These are phyloP conservation scores for Podarcis raffonei DNA, from an alignment of 2,113 vertebrate species.

Conservation along the genomic window DNA sequence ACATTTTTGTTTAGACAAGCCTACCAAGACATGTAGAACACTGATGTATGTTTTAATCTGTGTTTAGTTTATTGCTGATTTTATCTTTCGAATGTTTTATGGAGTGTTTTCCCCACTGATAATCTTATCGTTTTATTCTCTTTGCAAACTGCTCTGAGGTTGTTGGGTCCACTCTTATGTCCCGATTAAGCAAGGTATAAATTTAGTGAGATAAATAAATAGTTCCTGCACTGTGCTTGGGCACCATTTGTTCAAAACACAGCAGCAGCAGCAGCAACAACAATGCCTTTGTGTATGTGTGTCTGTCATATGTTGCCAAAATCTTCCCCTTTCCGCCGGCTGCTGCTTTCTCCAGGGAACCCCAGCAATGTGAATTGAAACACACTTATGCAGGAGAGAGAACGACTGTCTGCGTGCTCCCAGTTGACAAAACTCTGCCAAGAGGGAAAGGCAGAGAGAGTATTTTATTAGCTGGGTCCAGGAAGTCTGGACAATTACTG, in stretches of 20 bases:
- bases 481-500: constrained; percentile 45
- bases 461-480: constrained; percentile 22
- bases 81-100: too few species aligned
- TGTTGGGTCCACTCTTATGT: too few species aligned
- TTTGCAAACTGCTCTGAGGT: too few species aligned
- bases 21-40: too few species aligned
- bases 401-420: constrained; percentile 43
- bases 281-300: constrained; percentile 47
- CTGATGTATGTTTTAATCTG: too few species aligned
- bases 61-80: too few species aligned
- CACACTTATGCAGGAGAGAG: constrained; percentile 50
- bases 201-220: too few species aligned
- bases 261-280: too few species aligned
- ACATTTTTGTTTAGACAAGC: too few species aligned
- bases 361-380: constrained; percentile 69
- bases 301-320: constrained; percentile 56
- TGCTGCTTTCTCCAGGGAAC: constrained; percentile 56
- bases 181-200: too few species aligned
- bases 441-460: constrained; percentile 16
- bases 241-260: neutral
- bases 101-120: too few species aligned
- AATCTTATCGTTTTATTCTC: too few species aligned
- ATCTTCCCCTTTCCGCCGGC: constrained; percentile 4
- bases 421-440: constrained; percentile 48
- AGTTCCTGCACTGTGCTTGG: neutral